Percentiles rank a stretch among this genome's conserved stretches.
Evolutionary conservation across 2,113 vertebrate genomes (phyloP).

Genomic region (Morone saxatilis): DNA sequence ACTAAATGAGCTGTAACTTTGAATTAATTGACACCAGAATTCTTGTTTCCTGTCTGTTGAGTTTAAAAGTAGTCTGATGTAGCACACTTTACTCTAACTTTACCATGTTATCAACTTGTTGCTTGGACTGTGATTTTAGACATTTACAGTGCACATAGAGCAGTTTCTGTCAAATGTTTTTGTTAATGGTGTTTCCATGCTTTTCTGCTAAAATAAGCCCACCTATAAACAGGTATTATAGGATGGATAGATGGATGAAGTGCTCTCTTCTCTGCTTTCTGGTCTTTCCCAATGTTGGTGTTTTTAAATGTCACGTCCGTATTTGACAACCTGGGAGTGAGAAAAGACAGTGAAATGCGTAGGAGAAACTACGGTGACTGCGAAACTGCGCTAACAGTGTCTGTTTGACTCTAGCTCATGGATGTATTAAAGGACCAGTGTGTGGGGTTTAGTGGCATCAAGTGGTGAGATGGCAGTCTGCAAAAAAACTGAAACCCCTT

Average conservation of each 20-base stretch:
- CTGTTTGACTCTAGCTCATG: too few species aligned
- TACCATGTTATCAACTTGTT: background rate
- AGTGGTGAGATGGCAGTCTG: too few species aligned
- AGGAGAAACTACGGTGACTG: too few species aligned
- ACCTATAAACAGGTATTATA: too few species aligned
- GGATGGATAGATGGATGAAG: background rate
- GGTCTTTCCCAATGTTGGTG: background rate
- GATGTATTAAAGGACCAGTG: too few species aligned
- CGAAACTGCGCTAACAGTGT: too few species aligned
- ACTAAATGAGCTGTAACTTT: conserved; percentile 52
- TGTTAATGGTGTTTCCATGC: background rate
- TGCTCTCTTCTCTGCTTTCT: background rate
- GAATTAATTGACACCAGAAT: conserved; percentile 23
- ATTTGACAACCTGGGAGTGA: too few species aligned
- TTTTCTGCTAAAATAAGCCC: background rate
- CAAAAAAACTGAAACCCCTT: too few species aligned
- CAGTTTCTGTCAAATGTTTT: background rate
- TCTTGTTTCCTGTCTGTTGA: conserved; percentile 4
- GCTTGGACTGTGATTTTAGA: background rate
- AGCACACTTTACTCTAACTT: background rate
- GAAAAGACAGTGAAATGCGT: too few species aligned
- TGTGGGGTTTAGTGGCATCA: too few species aligned
- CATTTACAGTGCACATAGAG: background rate
- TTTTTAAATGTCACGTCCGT: background rate
- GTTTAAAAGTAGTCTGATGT: background rate